Base-by-base conservation (phyloP, 2,113 vertebrate genomes). In the Accipiter virgatus region DNA sequence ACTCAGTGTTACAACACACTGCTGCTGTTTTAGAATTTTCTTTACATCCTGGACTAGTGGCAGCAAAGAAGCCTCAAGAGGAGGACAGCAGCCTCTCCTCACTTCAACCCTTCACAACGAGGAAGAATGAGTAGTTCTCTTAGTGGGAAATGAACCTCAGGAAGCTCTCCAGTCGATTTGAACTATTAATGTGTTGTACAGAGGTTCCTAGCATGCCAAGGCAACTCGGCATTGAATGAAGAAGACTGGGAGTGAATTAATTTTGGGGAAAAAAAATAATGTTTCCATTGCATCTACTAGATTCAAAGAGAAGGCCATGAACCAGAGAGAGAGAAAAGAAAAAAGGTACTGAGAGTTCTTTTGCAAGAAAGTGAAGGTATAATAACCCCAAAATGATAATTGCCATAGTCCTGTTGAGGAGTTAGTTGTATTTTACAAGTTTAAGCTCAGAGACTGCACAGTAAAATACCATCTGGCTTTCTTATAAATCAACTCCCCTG, bases 221-320 rank as follows among this genome's bases (percentile, higher is more conserved):
- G 7, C 17, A 11, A 26, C 72, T 61, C 1, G 1, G 5, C 17
- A 16, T 31, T 55, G 32, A 93, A 61, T 72, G 42, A 95, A 68
- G 31, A 42, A 67, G 13, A n/a, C 4, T 48, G 22, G 13, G 31
- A 38, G 3, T 36, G 25, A 88, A 52, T 47, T 50, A 22, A 34
- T 47, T 43, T 31, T 0, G n/a, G 12, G 10, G 1, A 3, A 12
- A 9, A 38, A 53, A 59, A 52, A 5, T 2, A 25, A 16, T 26
- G 12, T 75, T 83, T 47, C 16, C 1, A 1, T 53, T 40, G 3
- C 2, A 13, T 34, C 7, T 53, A 3, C 26, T 32, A 26, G 20
- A 42, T 65, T 80, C 34, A 67, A 42, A 74, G 11, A 55, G 18
- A 38, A 90, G 5, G 9, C 3, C 23, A 17, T 67, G 16, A 3